Conservation (phyloP, 2,888 invertebrate genomes). For the Philereme transversata region DNA sequence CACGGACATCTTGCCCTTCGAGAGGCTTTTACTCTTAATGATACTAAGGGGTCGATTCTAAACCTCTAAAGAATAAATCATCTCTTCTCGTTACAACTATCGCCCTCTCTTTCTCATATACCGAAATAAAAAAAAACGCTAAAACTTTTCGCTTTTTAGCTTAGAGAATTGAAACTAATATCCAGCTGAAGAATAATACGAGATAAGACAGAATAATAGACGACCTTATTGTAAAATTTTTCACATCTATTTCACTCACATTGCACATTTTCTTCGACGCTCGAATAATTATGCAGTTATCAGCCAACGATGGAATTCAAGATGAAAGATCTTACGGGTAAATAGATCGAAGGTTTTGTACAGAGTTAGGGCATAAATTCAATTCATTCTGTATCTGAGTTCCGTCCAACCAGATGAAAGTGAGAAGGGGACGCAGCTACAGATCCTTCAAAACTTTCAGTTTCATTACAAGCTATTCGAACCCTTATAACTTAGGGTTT, state of each 20-base stretch:
- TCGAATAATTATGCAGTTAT: background rate
- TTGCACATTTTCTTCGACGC: slow-evolving; percentile 16
- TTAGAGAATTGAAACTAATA: slow-evolving; percentile 3
- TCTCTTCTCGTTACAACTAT: too few relatives aligned
- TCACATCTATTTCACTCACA: slow-evolving; percentile 24
- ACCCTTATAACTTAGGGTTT: slow-evolving; percentile 10
- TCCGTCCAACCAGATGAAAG: slow-evolving; percentile 74
- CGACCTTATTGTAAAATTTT: slow-evolving; percentile 14
- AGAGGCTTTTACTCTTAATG: slow-evolving; percentile 26
- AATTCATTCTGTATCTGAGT: slow-evolving; percentile 78
- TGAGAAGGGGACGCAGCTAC: slow-evolving; percentile 65
- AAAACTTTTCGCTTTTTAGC: too few relatives aligned
- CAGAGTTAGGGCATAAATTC: slow-evolving; percentile 69
- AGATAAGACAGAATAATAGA: slow-evolving; percentile 40
- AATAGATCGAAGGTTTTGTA: slow-evolving; percentile 50
- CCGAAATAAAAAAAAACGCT: too few relatives aligned
- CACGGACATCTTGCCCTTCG: slow-evolving; percentile 22
- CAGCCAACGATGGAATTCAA: slow-evolving; percentile 23
- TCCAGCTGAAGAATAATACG: slow-evolving; percentile 40
- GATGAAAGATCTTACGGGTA: slow-evolving; percentile 48
- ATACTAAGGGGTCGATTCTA: too few relatives aligned
- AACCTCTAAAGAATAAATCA: too few relatives aligned
- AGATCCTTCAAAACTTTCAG: slow-evolving; percentile 70
- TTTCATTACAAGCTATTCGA: slow-evolving; percentile 37
- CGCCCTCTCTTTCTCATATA: too few relatives aligned